phyloP scores from a whole-genome alignment of 2,113 vertebrate species.

The Carettochelys insculpta region DNA sequence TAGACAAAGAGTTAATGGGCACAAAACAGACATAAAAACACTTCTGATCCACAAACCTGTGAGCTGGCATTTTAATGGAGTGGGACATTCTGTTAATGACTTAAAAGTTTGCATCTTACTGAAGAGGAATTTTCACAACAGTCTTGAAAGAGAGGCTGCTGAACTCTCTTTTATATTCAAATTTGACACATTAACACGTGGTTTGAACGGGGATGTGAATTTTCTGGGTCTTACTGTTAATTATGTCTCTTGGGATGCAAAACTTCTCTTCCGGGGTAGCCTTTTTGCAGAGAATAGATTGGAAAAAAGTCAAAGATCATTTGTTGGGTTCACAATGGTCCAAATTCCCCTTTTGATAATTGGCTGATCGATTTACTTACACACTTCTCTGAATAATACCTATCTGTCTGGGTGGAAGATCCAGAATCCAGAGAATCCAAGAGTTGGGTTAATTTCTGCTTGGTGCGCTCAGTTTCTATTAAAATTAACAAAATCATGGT shows the following conservation, averaged over 20 bases:
- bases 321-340: conserved; percentile 29
- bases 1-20: too few species aligned
- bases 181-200: too few species aligned
- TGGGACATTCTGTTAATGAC: too few species aligned
- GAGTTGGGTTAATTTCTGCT: not conserved
- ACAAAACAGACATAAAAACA: too few species aligned
- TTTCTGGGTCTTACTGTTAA: too few species aligned
- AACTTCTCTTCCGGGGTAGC: conserved; percentile 50
- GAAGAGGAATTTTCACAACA: too few species aligned
- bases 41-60: too few species aligned
- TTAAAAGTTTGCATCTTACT: too few species aligned
- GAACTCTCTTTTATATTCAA: too few species aligned
- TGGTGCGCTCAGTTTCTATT: not conserved
- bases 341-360: conserved; percentile 31
- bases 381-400: not conserved
- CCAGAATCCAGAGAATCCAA: not conserved
- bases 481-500: not conserved
- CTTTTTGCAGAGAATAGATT: conserved; percentile 43
- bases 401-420: not conserved
- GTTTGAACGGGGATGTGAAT: too few species aligned
- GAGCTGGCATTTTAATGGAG: too few species aligned
- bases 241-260: conserved; percentile 54
- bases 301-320: not conserved
- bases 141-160: too few species aligned
- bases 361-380: not conserved